Conservation (phyloP, 2,797 vertebrate species). For the Gallinago stenura region DNA sequence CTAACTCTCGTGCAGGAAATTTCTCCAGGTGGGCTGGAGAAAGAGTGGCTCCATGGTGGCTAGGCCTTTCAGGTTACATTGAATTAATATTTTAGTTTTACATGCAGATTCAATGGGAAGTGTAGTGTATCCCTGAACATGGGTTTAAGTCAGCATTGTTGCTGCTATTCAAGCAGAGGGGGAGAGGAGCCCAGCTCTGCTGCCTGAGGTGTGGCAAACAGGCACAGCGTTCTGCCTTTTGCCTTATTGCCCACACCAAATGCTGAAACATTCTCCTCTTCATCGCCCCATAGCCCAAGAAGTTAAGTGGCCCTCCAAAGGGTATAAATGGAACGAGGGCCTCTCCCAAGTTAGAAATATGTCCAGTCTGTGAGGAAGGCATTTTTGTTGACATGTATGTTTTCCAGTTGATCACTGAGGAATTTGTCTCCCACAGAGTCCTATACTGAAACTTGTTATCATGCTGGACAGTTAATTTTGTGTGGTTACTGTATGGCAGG, state of each 20-base stretch:
- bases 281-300: neutral
- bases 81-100: neutral
- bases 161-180: neutral
- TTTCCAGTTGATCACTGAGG: neutral
- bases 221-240: neutral
- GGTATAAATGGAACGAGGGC: neutral
- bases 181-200: neutral
- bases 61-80: neutral
- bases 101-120: neutral
- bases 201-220: neutral
- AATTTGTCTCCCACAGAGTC: fast-evolving
- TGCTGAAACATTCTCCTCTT: neutral
- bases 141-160: neutral
- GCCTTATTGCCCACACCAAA: neutral
- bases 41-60: neutral
- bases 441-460: neutral
- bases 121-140: neutral
- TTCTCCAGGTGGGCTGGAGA: neutral
- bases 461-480: neutral
- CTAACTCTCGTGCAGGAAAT: neutral
- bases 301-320: neutral
- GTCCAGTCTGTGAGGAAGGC: neutral
- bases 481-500: neutral
- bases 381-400: neutral
- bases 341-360: neutral